Evolutionary conservation across 2,888 invertebrate species (phyloP).

Genomic region (Epsilonema sp.): DNA sequence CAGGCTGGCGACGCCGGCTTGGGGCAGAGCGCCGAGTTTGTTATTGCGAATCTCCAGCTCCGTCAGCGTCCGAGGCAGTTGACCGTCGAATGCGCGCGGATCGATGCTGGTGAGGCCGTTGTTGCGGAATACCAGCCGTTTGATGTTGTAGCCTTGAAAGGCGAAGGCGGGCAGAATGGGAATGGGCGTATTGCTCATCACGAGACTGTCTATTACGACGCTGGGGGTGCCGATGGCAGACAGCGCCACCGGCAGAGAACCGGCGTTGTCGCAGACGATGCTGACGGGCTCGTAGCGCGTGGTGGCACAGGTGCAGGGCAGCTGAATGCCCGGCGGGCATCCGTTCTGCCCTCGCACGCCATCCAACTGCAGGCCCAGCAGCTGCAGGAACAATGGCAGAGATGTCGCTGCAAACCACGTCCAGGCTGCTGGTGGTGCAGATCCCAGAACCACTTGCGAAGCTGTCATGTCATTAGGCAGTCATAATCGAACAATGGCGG

Average conservation of each 20-base stretch:
- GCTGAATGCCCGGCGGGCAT: no score
- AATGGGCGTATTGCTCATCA: slow-evolving; percentile 20
- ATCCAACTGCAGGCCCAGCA: no score
- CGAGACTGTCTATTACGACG: slow-evolving; percentile 17
- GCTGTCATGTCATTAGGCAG: no score
- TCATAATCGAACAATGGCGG: no score
- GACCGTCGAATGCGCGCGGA: slow-evolving; percentile 16
- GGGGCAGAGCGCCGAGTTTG: slow-evolving; percentile 10
- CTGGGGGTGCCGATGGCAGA: slow-evolving; percentile 14
- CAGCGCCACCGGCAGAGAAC: slow-evolving; percentile 14
- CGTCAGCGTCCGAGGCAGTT: slow-evolving; percentile 13
- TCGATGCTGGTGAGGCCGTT: slow-evolving; percentile 17
- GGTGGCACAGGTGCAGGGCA: slow-evolving; percentile 18
- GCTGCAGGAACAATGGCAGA: no score
- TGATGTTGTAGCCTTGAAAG: slow-evolving; percentile 17
- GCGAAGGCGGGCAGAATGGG: slow-evolving; percentile 16
- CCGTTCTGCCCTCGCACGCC: no score
- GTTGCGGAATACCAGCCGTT: slow-evolving; percentile 16
- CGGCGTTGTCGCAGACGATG: slow-evolving; percentile 19
- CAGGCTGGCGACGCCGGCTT: slow-evolving; percentile 5
- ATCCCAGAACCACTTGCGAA: no score
- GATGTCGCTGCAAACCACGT: no score
- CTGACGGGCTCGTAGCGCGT: slow-evolving; percentile 19
- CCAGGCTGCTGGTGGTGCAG: no score
- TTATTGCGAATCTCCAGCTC: slow-evolving; percentile 20